Base-by-base conservation (phyloP, 1,140 invertebrate genomes). In the Leptinotarsa lineolata region DNA sequence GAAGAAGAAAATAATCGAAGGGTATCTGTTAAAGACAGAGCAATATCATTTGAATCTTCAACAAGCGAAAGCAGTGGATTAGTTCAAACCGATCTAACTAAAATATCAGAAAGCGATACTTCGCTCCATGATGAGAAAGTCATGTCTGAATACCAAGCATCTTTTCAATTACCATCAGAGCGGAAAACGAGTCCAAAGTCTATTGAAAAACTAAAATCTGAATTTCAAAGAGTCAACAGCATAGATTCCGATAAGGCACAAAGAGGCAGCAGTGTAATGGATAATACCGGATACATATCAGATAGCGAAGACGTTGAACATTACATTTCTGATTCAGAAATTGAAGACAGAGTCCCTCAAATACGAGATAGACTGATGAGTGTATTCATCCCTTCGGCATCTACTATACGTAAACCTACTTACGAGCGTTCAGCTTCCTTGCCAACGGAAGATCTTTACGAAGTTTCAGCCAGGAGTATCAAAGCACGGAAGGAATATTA, bases 401-500 rank as follows among this genome's bases (percentile, higher is more conserved):
- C 80, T 5, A 64, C 78, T 16, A 74, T 78, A 2, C 72, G 85
- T 30, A 85, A 83, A 80, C 80, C 80, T 30, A 82, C 85, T 72
- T 86, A 85, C 76, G 85, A 86, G 80, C 75, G 86, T 71, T 87
- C 86, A 0, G 81, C 83, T 18, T 87, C 86, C 16, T 76, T 87
- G 44, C 86, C 86, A 1, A 83, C 84, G 20, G 82, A 85, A 77
- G 84, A 86, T 75, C 67, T 85, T 18, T 82, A 84, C 64, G 81
- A 82, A 73, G 81, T 85, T 18, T 81, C 80, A n/a, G 82, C 77
- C 3, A 74, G 79, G 64, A 82, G 78, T 59, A 82, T 84, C 71
- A 81, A 81, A 76, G 76, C 81, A 63, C 84, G 85, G 72, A 87
- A 85, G 75, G 81, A 84, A 72, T 84, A 83, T 71, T 87, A 85